Evolutionary conservation across 2,888 invertebrate genomes (phyloP).

Genomic region (Himalopsyche anomala): DNA sequence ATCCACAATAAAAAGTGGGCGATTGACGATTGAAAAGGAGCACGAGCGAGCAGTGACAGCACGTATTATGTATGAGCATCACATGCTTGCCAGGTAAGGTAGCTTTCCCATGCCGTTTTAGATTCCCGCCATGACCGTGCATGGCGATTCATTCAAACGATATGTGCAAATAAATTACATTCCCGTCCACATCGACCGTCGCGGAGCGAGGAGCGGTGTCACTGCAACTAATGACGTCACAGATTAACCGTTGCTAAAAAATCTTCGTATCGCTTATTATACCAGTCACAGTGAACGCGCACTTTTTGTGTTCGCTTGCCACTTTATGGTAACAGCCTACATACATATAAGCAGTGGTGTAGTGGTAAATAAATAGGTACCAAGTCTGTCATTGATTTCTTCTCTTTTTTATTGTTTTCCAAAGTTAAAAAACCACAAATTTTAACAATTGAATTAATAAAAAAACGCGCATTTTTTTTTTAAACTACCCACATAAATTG

Average conservation of each 20-base stretch:
- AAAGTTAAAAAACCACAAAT: no score
- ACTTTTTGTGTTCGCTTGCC: no score
- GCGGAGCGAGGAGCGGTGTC: neutral
- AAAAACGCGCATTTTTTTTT: no score
- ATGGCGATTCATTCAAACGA: constrained; percentile 17
- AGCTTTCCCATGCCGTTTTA: constrained; percentile 27
- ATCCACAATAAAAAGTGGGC: neutral
- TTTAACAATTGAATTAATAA: no score
- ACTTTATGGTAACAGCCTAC: no score
- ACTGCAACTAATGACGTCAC: constrained; percentile 29
- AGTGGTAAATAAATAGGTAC: no score
- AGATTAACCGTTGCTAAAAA: constrained; percentile 22
- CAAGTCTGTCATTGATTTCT: no score
- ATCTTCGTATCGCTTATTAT: neutral
- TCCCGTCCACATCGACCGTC: neutral
- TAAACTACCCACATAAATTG: no score
- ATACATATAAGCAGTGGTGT: no score
- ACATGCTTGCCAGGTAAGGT: neutral
- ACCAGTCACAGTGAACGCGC: no score
- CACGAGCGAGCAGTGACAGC: neutral
- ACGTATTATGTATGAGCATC: neutral
- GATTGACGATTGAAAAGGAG: constrained; percentile 1
- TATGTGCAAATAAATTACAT: constrained; percentile 23
- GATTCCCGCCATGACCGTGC: constrained; percentile 23
- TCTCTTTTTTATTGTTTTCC: no score